Percentiles rank a stretch among this genome's conserved stretches.
Conservation (phyloP, 2,113 vertebrate genomes). For the Saccopteryx leptura region DNA sequence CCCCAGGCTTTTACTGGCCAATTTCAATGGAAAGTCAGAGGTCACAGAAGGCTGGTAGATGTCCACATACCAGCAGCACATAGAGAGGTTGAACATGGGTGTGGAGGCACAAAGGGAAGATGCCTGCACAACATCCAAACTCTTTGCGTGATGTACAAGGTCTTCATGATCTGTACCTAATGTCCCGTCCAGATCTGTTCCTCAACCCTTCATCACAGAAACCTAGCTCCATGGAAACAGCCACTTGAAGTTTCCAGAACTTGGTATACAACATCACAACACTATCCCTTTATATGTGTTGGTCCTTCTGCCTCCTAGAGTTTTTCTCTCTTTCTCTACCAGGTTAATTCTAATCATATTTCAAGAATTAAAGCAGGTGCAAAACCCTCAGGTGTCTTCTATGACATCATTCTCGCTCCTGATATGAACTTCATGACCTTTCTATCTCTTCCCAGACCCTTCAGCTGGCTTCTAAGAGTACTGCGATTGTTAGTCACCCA, state of each 20-base stretch:
- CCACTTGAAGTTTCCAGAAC: background rate
- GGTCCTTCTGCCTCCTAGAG: background rate
- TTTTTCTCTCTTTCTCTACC: background rate
- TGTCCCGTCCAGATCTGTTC: background rate
- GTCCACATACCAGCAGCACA: background rate
- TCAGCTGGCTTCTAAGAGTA: background rate
- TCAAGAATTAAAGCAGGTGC: slow-evolving; percentile 18
- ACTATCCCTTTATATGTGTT: background rate
- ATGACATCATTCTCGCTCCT: background rate
- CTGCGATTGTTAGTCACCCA: background rate
- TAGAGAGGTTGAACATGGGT: fast-evolving
- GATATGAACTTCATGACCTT: background rate
- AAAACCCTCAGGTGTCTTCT: background rate
- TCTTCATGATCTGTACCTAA: background rate
- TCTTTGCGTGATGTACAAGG: background rate
- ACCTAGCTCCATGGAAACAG: background rate
- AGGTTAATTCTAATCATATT: background rate
- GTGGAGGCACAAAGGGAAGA: background rate
- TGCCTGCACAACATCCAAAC: background rate
- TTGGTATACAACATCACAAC: background rate
- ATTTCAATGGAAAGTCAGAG: background rate
- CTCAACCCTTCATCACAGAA: background rate
- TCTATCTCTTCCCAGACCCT: background rate
- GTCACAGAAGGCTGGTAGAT: background rate
- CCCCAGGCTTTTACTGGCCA: background rate